phyloP scores from a whole-genome alignment of 2,888 invertebrate species.

The Patella pellucida region DNA sequence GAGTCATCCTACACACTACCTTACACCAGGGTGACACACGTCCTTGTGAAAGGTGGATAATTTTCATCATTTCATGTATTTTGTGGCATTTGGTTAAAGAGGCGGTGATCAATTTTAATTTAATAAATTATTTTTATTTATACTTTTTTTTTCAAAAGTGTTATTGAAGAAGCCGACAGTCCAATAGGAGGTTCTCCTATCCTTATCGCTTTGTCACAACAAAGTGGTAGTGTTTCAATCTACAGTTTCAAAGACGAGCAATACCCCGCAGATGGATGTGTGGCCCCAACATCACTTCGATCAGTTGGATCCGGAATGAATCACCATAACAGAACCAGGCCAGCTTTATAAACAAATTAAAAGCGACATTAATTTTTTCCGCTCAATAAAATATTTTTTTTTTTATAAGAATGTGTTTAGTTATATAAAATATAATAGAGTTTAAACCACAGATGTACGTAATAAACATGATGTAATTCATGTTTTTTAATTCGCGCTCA shows the following conservation, averaged over 20 bases:
- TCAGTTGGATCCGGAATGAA: background rate
- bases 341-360: background rate
- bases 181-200: background rate
- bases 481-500: too few relatives aligned
- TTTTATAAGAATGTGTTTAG: too few relatives aligned
- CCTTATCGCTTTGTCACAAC: constrained; percentile 15
- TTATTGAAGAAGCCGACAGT: background rate
- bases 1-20: too few relatives aligned
- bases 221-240: constrained; percentile 16
- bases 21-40: too few relatives aligned
- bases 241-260: constrained; percentile 12
- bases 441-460: too few relatives aligned
- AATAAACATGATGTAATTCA: too few relatives aligned
- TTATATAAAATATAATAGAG: too few relatives aligned
- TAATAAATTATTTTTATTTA: too few relatives aligned
- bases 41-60: background rate
- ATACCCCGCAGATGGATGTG: constrained; percentile 7
- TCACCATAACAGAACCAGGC: background rate
- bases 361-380: background rate
- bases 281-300: background rate
- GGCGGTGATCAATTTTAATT: too few relatives aligned
- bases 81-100: too few relatives aligned
- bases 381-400: too few relatives aligned
- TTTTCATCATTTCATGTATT: too few relatives aligned
- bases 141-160: background rate